These are phyloP conservation scores for Macrocentrus cingulum DNA, from an alignment of 1,140 invertebrate species.

Conservation along the genomic window DNA sequence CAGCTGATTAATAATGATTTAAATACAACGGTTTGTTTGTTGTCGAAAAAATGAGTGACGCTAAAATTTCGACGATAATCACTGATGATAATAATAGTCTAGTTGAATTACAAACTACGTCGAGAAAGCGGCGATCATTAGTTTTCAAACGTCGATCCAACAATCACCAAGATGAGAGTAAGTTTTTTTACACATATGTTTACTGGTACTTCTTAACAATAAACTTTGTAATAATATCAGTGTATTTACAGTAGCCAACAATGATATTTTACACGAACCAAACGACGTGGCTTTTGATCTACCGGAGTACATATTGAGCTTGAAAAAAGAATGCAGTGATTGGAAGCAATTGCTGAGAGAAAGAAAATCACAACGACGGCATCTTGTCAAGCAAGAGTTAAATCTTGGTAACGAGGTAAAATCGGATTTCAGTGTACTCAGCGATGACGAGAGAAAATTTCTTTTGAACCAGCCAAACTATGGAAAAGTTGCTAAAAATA, in stretches of 20 bases:
- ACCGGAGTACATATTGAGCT: slow-evolving; percentile 34
- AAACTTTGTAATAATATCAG: background rate
- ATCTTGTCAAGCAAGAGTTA: slow-evolving; percentile 31
- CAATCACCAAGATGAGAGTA: background rate
- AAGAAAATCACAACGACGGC: slow-evolving; percentile 31
- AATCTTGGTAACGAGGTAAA: slow-evolving; percentile 14
- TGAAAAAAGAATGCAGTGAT: slow-evolving; percentile 37
- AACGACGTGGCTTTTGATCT: slow-evolving; percentile 35
- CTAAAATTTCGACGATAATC: background rate
- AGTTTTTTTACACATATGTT: slow-evolving; percentile 1
- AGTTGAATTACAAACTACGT: background rate
- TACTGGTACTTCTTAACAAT: background rate
- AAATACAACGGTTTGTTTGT: background rate
- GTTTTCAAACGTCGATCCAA: slow-evolving; percentile 34
- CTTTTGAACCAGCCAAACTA: slow-evolving; percentile 38
- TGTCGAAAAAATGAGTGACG: background rate
- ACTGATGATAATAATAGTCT: background rate
- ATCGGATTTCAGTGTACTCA: slow-evolving; percentile 35
- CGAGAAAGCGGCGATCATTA: slow-evolving; percentile 38
- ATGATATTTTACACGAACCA: background rate
- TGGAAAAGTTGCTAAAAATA: slow-evolving; percentile 36
- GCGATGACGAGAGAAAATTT: slow-evolving; percentile 39
- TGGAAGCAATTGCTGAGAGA: slow-evolving; percentile 37
- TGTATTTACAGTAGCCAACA: background rate
- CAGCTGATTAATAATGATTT: background rate